Evolutionary conservation across 2,888 invertebrate species (phyloP), one percentile per base, ranked within the genome.

Genomic region (Agriopis leucophaearia): DNA sequence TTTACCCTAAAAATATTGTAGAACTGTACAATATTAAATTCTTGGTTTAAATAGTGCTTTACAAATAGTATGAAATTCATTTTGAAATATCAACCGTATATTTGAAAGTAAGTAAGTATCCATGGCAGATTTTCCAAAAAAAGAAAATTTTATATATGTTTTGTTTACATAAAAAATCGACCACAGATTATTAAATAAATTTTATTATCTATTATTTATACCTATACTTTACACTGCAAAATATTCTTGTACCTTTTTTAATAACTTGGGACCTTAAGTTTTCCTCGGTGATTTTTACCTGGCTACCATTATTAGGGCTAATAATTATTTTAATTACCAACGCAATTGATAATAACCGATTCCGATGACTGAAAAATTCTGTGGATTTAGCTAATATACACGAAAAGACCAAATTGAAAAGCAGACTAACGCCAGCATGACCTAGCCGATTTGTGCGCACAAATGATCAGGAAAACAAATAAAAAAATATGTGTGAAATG

Each of bases 11-110:
- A 45, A 62, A 35, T 6, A 15, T 15, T n/a, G n/a, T 15, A 42
- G 13, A 36, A 54, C 35, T 35, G 18, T 62, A 62, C 42, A 47
- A 51, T 63, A 47, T 38, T 42, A 55, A 38, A 63, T 48, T 63
- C 55, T 40, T 48, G 47, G n/a, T 27, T 57, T 27, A n/a, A 3
- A 35, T 47, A 51, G 0, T 13, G 58, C 0, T 12, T 55, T 18
- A 18, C 42, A 42, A 55, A 55, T 16, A 18, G 1, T 42, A 13
- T 42, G 8, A 42, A 38, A 52, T 38, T 36, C n/a, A 15, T 36
- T 18, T n/a, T 52, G 6, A 36, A 13, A 36, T 52, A 36, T 36
- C 9, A 0, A 47, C 8, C 7, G 8, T 5, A 18, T 15, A 16
- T 12, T 27, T 7, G 7, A 8, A 48, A 10, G 1, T 15, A 27